A percentile compares a stretch with the other conserved stretches of the same genome.
These are phyloP conservation scores for Cataglyphis rosenhaueri DNA, from an alignment of 2,888 invertebrate species.

Conservation along the genomic window DNA sequence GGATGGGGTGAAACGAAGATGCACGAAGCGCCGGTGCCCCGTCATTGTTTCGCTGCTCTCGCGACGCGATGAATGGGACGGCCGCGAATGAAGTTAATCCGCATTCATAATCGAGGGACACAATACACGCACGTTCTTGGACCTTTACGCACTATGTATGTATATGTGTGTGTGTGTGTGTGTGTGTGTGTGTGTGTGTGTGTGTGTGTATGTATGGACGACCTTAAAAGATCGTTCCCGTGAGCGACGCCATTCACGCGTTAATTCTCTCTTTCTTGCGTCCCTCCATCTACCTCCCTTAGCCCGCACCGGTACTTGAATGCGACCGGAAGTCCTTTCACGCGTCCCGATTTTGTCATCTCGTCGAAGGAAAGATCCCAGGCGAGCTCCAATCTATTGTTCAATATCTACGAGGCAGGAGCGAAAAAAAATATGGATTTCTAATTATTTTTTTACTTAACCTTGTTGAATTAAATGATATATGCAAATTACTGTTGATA, in stretches of 20 bases:
- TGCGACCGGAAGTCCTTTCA: slow-evolving; percentile 83
- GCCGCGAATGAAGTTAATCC: slow-evolving; percentile 76
- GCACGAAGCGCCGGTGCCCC: slow-evolving; percentile 26
- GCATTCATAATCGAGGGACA: slow-evolving; percentile 77
- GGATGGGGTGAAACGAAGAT: slow-evolving; percentile 56
- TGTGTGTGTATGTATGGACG: neutral
- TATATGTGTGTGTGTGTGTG: neutral
- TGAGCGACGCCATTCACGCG: slow-evolving; percentile 73
- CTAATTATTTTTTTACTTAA: neutral
- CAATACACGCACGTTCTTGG: slow-evolving; percentile 55
- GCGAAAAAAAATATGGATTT: neutral
- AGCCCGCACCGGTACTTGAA: slow-evolving; percentile 69
- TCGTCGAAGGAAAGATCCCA: slow-evolving; percentile 57
- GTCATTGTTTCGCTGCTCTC: slow-evolving; percentile 68
- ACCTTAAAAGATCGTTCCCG: slow-evolving; percentile 42
- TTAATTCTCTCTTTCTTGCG: slow-evolving; percentile 82
- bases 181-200: slow-evolving; percentile 7
- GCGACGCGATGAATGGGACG: slow-evolving; percentile 65
- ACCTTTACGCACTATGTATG: slow-evolving; percentile 26
- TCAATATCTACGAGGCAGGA: slow-evolving; percentile 1
- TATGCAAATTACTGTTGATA: neutral
- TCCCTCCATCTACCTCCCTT: slow-evolving; percentile 4
- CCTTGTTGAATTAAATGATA: neutral
- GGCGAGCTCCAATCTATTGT: slow-evolving; percentile 13
- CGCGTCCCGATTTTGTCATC: slow-evolving; percentile 76